Evolutionary conservation across 2,888 invertebrate species (phyloP), one percentile per base, ranked within the genome.

Genomic region (Acrobasis repandana): DNA sequence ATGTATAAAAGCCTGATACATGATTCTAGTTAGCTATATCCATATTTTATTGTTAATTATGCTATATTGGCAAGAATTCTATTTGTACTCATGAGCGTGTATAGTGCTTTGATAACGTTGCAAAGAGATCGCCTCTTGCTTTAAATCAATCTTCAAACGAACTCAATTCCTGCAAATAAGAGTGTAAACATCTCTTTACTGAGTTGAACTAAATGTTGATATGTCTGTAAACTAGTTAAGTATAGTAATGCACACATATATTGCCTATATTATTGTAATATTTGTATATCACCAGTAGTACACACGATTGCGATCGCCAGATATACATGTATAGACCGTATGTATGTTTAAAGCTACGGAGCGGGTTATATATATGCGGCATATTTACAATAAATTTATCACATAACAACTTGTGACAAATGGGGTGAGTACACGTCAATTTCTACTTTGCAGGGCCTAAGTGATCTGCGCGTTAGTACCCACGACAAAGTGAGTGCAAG

Each of bases 41-140:
- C 61, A 54, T 67, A 62, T 67, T 58, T 62, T 66, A 65, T 63
- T 9, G 47, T 60, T 61, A 20, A 63, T 68, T 70, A 74, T 49
- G 65, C 70, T 83, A 81, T 67, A 71, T 74, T 82, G 85, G 85
- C 85, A 82, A 85, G 81, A 85, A 73, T 79, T 67, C 69, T 80
- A 78, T 85, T 85, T 85, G 85, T 84, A 85, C 84, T 84, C 67
- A 65, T 72, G 77, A 79, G 76, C 76, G 65, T 74, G 59, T 69
- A 52, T 62, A 68, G 68, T 72, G 70, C 66, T 68, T 69, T 48
- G 16, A 52, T 52, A 64, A 70, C 61, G 58, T n/a, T 49, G 61
- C 58, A 63, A 62, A 60, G 50, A 52, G 52, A 38, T 49, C 51
- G 28, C 18, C 43, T 15, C 38, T 47, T 15, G 36, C 54, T 46